Conservation (phyloP, 2,113 vertebrate genomes). For the Collichthys lucidus region DNA sequence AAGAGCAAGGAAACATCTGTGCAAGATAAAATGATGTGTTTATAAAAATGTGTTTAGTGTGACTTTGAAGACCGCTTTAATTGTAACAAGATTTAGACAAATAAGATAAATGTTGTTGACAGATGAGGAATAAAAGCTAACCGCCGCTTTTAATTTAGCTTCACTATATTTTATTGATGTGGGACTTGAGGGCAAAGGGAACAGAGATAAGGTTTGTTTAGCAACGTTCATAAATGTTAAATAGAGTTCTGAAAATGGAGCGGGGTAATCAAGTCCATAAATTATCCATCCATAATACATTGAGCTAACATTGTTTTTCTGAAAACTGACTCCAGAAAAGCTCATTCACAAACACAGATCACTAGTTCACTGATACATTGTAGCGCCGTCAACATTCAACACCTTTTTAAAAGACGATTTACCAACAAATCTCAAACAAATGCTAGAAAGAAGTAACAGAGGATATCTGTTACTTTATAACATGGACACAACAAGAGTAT, state of each 20-base stretch:
- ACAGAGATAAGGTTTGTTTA: background rate
- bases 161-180: background rate
- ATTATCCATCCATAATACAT: background rate
- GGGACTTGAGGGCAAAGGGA: background rate
- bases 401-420: too few relatives aligned
- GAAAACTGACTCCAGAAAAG: too few relatives aligned
- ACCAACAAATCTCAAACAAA: background rate
- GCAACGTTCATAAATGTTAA: background rate
- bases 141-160: background rate
- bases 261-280: background rate
- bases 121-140: background rate
- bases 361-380: background rate
- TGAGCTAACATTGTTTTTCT: background rate
- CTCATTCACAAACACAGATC: background rate
- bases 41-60: background rate
- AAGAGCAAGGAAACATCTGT: background rate
- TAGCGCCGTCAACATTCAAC: background rate
- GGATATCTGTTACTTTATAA: constrained; percentile 24
- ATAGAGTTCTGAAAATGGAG: background rate
- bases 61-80: background rate
- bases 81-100: background rate
- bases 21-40: background rate
- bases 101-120: background rate
- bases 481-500: constrained; percentile 30
- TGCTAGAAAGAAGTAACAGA: background rate